Percentiles rank a stretch among this genome's conserved stretches.
These are phyloP conservation scores for Cheirogaleus medius DNA, from an alignment of 2,113 vertebrate genomes.

Conservation along the genomic window DNA sequence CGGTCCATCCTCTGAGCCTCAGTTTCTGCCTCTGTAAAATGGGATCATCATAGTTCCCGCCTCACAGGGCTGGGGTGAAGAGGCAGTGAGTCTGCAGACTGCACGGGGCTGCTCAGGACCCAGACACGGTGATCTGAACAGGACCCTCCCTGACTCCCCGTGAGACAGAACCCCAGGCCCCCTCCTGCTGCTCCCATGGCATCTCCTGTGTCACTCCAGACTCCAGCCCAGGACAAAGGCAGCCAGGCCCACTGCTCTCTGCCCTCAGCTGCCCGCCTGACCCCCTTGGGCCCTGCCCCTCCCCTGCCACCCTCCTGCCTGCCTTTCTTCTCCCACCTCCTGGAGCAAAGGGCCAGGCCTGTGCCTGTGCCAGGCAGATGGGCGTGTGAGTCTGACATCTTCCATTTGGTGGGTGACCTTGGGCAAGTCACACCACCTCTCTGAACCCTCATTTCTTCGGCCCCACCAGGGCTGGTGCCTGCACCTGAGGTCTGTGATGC, in stretches of 20 bases:
- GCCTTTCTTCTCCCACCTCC: not conserved
- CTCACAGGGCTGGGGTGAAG: not conserved
- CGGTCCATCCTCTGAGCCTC: not conserved
- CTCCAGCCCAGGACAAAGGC: not conserved
- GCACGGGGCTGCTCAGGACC: not conserved
- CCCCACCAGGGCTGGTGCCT: not conserved
- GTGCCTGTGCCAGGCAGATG: no score
- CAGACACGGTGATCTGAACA: not conserved
- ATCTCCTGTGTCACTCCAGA: not conserved
- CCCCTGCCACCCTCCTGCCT: not conserved
- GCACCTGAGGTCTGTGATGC: accelerated
- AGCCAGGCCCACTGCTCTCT: not conserved
- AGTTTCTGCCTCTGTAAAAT: not conserved
- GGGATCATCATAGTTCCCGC: not conserved
- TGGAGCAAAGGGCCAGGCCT: not conserved
- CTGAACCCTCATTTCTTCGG: not conserved
- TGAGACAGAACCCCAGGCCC: not conserved
- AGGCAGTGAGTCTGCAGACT: not conserved
- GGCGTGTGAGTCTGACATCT: not conserved
- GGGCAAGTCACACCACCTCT: not conserved
- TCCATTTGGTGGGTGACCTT: not conserved
- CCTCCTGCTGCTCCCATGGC: no score
- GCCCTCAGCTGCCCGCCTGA: not conserved
- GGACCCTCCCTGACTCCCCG: not conserved
- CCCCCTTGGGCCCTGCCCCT: not conserved